Evolutionary conservation across 2,113 vertebrate genomes (phyloP), one percentile per base, ranked within the genome.

Genomic region (Embiotoca jacksoni): DNA sequence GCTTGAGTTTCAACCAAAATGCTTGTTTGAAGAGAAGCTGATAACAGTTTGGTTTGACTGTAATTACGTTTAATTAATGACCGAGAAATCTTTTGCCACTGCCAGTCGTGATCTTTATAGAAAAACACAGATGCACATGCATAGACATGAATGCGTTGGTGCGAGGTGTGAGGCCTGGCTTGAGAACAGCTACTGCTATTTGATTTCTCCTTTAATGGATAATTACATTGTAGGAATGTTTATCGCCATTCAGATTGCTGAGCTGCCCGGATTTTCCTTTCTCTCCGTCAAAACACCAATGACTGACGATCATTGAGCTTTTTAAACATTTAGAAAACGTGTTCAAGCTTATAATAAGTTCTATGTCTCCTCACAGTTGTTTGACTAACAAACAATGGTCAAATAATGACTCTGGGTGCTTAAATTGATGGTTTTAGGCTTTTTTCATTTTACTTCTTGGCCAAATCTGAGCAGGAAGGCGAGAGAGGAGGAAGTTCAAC

Each of bases 51-150:
- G 55, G 85, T 81, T 91, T 80, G 60, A 83, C 81, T 88, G 88
- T 81, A 90, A 91, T 94, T 93, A 84, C 1, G 32, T 78, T 91
- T 90, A 90, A 95, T 93, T 92, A 93, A 92, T 88, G 90, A 89
- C 74, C 80, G 80, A 85, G 80, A 81, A 89, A 76, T 58, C 52
- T 72, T 70, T 74, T 61, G 68, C 73, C 0, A 47, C 39, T 81
- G 87, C 91, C 88, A 89, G 71, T 60, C 56, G 36, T 7, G 10
- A 16, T 54, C 73, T 78, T 81, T 68, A 71, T 56, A 80, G 55
- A 69, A 75, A 84, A 56, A 77, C 15, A 75, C 72, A 16, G 47
- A 41, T 15, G 30, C 68, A 50, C 61, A 65, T 49, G 58, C 36
- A 32, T 50, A 69, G 56, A 81, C 76, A 54, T 23, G 1, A 60